Evolutionary conservation across 2,888 invertebrate genomes (phyloP), one percentile per base, ranked within the genome.

Genomic region (Salticus scenicus): DNA sequence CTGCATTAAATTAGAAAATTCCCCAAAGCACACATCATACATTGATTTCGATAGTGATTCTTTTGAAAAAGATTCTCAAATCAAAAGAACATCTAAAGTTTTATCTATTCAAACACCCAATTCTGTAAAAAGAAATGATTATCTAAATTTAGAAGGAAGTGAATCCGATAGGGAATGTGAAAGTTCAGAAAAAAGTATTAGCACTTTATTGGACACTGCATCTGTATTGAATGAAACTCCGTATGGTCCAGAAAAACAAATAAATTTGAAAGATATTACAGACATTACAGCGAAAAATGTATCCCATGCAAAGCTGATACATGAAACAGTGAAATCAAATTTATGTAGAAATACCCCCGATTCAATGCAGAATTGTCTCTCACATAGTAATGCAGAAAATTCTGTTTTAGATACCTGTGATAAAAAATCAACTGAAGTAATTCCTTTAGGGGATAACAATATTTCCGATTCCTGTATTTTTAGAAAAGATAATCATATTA

Each of bases 121-220:
- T 5, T 70, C 1, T 10, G 20, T 42, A 0, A 47, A 79, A 57
- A 73, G 57, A 64, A 63, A 42, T 0, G 82, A 82, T 42, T 82
- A 31, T 64, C 33, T 82, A 28, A 66, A 83, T 67, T 57, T 83
- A 31, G 77, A 83, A 0, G 67, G 57, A 17, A 77, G 77, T 57
- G 83, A 77, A 27, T 77, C 28, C 20, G 77, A 83, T n/a, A 67
- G 69, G 0, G 67, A 67, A 33, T 17, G 31, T 8, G 66, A 67
- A n/a, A 67, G 10, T 33, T 7, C n/a, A 27, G 67, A 41, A 20
- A 37, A 73, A 20, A 67, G 37, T 24, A 63, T 77, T 1, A 30
- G 57, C 28, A 63, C 67, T 31, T 73, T 83, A 31, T 33, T 77
- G 17, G 67, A 41, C 42, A 64, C 83, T 57, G 83, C 83, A 8